Percentiles rank a stretch among this genome's conserved stretches.
These are phyloP conservation scores for Orbicella faveolata DNA, from an alignment of 64 coral and sea anemone genomes.

Conservation along the genomic window DNA sequence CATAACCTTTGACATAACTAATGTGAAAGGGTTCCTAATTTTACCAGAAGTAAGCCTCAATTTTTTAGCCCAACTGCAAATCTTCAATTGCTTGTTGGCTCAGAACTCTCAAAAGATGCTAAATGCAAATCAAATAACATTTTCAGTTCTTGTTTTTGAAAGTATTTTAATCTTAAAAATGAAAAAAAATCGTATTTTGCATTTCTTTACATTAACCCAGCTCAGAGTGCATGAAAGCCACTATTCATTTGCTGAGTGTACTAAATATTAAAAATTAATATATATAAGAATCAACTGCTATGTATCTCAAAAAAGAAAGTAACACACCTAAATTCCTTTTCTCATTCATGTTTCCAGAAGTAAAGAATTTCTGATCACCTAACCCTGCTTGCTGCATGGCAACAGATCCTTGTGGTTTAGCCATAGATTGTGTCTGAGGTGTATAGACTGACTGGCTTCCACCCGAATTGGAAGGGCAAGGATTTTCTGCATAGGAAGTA, in stretches of 20 bases:
- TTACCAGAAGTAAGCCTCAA: too few relatives aligned
- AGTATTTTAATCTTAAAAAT: too few relatives aligned
- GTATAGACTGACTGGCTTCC: constrained; percentile 11
- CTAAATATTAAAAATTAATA: neutral
- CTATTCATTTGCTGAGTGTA: neutral
- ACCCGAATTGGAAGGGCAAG: constrained; percentile 34
- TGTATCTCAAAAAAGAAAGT: neutral
- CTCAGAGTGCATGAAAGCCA: too few relatives aligned
- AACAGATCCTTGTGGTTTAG: neutral
- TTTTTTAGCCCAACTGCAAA: too few relatives aligned
- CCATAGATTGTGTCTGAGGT: neutral
- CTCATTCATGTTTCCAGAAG: neutral
- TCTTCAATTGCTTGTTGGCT: too few relatives aligned
- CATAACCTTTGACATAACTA: too few relatives aligned
- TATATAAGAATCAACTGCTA: neutral
- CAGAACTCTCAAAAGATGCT: too few relatives aligned
- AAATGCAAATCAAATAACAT: too few relatives aligned
- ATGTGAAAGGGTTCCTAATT: too few relatives aligned
- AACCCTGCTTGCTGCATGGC: constrained; percentile 33
- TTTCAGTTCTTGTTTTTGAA: too few relatives aligned
- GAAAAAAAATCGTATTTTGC: too few relatives aligned
- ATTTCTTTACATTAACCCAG: too few relatives aligned
- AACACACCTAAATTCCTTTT: constrained; percentile 23
- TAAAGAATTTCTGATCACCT: constrained; percentile 13
- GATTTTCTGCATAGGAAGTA: constrained; percentile 24